Conservation (phyloP, 2,113 vertebrate genomes). For the Aptenodytes forsteri region DNA sequence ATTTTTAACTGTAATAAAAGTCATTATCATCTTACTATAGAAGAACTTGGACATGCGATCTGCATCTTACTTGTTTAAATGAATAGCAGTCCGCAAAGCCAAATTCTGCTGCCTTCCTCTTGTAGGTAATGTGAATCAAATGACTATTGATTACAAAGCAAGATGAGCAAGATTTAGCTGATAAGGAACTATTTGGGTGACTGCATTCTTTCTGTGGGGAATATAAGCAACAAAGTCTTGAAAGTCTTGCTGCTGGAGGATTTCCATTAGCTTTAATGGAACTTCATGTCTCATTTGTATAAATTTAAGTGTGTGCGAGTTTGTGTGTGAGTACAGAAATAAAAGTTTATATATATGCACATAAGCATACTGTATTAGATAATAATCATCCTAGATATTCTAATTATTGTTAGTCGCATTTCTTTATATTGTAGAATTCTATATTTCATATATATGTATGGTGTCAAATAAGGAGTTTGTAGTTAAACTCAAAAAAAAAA, state of each 20-base stretch:
- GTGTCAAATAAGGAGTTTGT: neutral
- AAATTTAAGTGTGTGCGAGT: neutral
- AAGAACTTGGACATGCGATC: neutral
- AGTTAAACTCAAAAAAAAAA: neutral
- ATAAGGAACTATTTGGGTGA: neutral
- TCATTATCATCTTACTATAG: neutral
- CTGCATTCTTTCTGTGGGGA: neutral
- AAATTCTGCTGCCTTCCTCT: neutral
- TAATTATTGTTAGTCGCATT: neutral
- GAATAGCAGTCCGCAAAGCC: neutral
- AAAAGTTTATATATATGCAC: neutral
- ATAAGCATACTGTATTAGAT: neutral
- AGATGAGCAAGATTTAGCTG: neutral
- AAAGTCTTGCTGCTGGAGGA: neutral
- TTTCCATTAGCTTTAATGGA: neutral
- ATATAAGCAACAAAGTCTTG: neutral
- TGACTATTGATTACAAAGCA: neutral
- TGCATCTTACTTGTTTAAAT: neutral
- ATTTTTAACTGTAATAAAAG: neutral
- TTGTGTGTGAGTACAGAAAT: neutral
- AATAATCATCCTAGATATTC: neutral
- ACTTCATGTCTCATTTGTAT: neutral
- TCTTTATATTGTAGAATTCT: neutral
- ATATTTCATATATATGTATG: neutral
- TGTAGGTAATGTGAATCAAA: neutral